Percentiles rank a stretch among this genome's conserved stretches.
phyloP scores from a whole-genome alignment of 2,888 invertebrate genomes.

The Apotomis betuletana region DNA sequence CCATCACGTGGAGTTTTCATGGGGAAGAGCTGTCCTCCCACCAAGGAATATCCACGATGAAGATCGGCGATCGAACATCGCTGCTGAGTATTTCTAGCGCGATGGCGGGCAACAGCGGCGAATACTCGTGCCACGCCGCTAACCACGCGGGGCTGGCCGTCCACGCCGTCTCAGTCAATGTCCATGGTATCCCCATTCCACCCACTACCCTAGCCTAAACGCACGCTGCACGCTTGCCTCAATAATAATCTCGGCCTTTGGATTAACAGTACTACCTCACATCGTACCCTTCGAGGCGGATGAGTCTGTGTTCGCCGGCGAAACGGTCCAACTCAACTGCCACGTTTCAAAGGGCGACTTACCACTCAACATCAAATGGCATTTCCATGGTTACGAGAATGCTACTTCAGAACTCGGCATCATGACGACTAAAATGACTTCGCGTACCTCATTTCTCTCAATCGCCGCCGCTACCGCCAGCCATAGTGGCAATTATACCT shows the following conservation, averaged over 20 bases:
- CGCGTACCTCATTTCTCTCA: constrained; percentile 87
- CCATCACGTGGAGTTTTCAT: constrained; percentile 90
- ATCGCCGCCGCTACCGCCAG: constrained; percentile 87
- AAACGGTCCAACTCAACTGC: constrained; percentile 87
- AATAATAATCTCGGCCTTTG: constrained; percentile 75
- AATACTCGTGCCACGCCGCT: constrained; percentile 87
- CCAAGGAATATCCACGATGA: constrained; percentile 83
- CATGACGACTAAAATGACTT: constrained; percentile 85
- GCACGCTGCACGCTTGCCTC: constrained; percentile 81
- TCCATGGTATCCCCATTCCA: constrained; percentile 85
- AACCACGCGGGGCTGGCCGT: constrained; percentile 86
- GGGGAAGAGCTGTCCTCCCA: constrained; percentile 81
- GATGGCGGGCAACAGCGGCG: constrained; percentile 86
- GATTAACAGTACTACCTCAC: constrained; percentile 86
- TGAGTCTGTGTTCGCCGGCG: constrained; percentile 87
- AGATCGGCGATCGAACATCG: constrained; percentile 85
- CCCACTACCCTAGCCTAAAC: constrained; percentile 62
- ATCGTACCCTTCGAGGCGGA: constrained; percentile 87
- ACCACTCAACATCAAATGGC: constrained; percentile 89
- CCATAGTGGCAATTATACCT: constrained; percentile 90
- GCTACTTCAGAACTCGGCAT: constrained; percentile 84
- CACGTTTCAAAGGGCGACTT: constrained; percentile 89
- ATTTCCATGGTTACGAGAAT: constrained; percentile 86
- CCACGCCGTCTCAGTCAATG: constrained; percentile 85
- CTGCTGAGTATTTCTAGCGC: constrained; percentile 86